These are phyloP conservation scores for Yponomeuta sedellus DNA, from an alignment of 2,888 invertebrate genomes.

Conservation along the genomic window DNA sequence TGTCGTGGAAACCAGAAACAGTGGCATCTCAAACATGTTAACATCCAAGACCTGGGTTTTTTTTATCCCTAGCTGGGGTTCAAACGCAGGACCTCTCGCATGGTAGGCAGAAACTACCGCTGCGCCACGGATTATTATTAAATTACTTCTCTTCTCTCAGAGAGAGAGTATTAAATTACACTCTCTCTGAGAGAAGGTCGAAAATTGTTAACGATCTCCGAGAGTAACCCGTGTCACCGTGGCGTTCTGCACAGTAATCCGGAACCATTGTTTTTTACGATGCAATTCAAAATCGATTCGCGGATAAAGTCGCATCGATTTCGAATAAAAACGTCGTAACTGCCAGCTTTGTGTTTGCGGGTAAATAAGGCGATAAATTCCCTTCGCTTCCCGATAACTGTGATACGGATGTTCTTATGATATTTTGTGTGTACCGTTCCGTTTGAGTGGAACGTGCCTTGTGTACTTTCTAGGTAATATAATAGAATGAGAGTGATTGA, in stretches of 20 bases:
- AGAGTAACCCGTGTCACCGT: not conserved
- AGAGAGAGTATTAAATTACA: no score
- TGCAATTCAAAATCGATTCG: slow-evolving; percentile 4
- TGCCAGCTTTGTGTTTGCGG: not conserved
- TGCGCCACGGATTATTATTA: no score
- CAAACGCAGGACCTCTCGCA: no score
- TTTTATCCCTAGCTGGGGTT: no score
- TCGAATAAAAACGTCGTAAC: slow-evolving; percentile 10
- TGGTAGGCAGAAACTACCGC: no score
- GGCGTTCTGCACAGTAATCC: not conserved
- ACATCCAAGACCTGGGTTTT: no score
- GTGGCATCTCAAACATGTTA: no score
- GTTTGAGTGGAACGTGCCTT: not conserved
- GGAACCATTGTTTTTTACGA: slow-evolving; percentile 9
- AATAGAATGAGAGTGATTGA: not conserved
- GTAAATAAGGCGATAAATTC: slow-evolving; percentile 8
- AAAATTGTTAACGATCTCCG: no score
- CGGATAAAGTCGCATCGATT: slow-evolving; percentile 8
- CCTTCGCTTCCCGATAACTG: not conserved
- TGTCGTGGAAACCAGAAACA: no score
- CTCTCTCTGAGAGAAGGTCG: no score
- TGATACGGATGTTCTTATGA: not conserved
- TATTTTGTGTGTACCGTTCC: not conserved
- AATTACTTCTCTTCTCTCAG: no score
- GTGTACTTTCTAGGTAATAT: no score